These are phyloP conservation scores for Mesoclemmys tuberculata DNA, from an alignment of 2,113 vertebrate genomes.

Conservation along the genomic window DNA sequence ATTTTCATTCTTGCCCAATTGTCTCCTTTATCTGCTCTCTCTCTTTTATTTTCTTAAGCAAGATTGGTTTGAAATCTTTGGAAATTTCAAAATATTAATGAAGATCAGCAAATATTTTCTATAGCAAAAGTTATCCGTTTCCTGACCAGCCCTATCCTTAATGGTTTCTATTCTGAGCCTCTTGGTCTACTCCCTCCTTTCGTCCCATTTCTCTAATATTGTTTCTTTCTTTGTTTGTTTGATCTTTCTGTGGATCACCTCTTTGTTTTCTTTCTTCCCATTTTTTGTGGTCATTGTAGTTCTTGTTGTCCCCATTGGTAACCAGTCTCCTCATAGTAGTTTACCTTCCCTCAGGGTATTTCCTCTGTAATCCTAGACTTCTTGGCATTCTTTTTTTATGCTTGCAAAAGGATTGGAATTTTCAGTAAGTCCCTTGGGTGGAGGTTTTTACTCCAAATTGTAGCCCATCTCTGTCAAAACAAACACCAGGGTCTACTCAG, in stretches of 20 bases:
- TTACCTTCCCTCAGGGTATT: background rate
- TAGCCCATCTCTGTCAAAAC: background rate
- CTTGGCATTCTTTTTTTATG: background rate
- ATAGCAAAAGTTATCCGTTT: conserved; percentile 42
- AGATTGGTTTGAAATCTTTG: conserved; percentile 74
- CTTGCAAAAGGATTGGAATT: background rate
- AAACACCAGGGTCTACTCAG: background rate
- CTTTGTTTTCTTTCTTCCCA: background rate
- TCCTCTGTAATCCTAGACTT: background rate
- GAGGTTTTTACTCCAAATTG: background rate
- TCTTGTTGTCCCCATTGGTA: background rate
- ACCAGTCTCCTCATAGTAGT: background rate
- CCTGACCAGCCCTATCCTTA: conserved; percentile 48
- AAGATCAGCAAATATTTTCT: conserved; percentile 51
- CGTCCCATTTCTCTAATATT: background rate
- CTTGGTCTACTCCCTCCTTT: conserved; percentile 14
- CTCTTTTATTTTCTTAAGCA: conserved; percentile 66
- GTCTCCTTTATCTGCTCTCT: conserved; percentile 60
- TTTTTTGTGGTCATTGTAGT: conserved; percentile 2
- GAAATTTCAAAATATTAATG: conserved; percentile 69
- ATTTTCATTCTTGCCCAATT: conserved; percentile 47
- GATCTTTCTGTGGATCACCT: background rate
- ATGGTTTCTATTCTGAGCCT: conserved; percentile 14
- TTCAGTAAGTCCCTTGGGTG: background rate
- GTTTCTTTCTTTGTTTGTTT: background rate